Base-by-base conservation (phyloP, 2,797 vertebrate species). In the Cottoperca gobio region DNA sequence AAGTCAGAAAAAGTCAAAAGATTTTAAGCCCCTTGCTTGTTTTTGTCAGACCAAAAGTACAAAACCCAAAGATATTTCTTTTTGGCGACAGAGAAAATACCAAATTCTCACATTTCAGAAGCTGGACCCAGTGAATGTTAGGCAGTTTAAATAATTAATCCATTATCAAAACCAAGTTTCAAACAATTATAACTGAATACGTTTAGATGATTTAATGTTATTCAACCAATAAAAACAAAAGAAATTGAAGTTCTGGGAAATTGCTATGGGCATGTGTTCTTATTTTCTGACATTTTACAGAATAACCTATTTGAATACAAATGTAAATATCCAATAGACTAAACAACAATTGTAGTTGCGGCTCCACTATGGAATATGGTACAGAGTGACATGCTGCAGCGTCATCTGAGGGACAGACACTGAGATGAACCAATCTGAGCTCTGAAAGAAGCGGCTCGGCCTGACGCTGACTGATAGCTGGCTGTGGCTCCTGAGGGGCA, bases 401-500 rank as follows among this genome's bases (percentile, higher is more conserved):
- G 33, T 76, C 43, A 43, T 74, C 37, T 17, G 62, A 54, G 69
- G 54, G 57, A 70, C 70, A 72, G 62, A 59, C 70, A 58, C 70
- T 61, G 19, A 17, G 75, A 73, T 19, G 80, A 91, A 76, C 88
- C 82, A 83, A 84, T 88, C 60, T 58, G 70, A 84, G 88, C 67
- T 60, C 54, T 66, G 84, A 63, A 52, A 59, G 64, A 63, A 39
- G 79, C 62, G 11, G 76, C 64, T 73, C 24, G 33, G 72, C 59
- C 74, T 73, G 91, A 91, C 82, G 63, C 88, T 94, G 93, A 96
- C 86, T 89, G 94, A 95, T 95, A 77, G 92, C 88, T 86, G 88
- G 86, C 93, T 88, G 83, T 42, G 87, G 90, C 90, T 94, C 92
- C 92, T 92, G 91, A 92, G 92, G 95, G 94, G 91, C 95, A 95